Base-by-base conservation (phyloP, 2,888 invertebrate species). In the Eupithecia vulgata region DNA sequence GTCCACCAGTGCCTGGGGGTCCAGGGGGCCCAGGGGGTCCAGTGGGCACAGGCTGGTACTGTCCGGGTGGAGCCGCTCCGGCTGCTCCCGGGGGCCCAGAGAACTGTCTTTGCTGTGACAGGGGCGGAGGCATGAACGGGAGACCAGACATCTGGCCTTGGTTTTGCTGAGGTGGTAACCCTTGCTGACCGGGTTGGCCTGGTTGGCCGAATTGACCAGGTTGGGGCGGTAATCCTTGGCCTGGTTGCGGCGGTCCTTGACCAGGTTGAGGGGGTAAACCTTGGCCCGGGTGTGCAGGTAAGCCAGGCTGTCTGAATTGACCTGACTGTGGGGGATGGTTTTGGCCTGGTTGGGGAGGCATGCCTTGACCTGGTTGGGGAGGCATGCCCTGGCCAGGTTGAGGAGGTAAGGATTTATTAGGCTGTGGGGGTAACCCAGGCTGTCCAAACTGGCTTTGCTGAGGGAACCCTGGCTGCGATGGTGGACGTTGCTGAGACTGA, bases 81-180 rank as follows among this genome's bases (percentile, higher is more conserved):
- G 89, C 85, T 0, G 75, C 72, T 57, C 74, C 76, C 85, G 90
- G 73, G 73, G 77, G 35, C 5, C 82, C 88, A 8, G 88, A 85
- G 76, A 83, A 91, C 79, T 89, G 90, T 62, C 86, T 82, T 76
- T 90, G 91, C 76, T 90, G 90, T 0, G 82, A 75, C 45, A 90
- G 68, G 0, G 94, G 94, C 1, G 95, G 95, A 0, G 94, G 95
- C 94, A 95, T 94, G 74, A 94, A 93, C 1, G 88, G 89, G 5
- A 90, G 80, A 0, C 92, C 90, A 1, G 86, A 81, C 82, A 91
- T 88, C 4, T 88, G 76, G 37, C 82, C 85, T 48, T 79, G 83
- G 59, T 78, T 80, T 42, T 75, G 65, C 59, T 83, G 79, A 2
- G 81, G 83, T 21, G 83, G 81, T 74, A 75, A 59, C 12, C 76